These are phyloP conservation scores for Eueremaeus valkanovi DNA, from an alignment of 2,888 invertebrate species.

Conservation along the genomic window DNA sequence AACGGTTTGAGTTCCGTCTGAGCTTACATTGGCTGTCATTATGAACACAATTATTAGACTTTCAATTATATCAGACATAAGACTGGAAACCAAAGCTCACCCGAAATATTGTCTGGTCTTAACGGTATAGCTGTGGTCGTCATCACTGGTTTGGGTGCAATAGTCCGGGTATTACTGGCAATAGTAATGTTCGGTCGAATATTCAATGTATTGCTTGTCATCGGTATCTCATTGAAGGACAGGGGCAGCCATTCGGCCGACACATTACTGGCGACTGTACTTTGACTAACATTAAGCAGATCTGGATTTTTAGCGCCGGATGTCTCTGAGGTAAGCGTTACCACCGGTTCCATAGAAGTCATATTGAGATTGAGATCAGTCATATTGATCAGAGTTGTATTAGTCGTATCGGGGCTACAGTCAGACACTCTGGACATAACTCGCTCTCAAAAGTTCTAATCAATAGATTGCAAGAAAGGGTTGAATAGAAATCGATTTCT, in stretches of 20 bases:
- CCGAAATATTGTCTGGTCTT: background rate
- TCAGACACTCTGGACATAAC: background rate
- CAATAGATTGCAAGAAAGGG: too few species aligned
- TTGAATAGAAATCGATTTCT: too few species aligned
- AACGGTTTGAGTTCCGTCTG: constrained; percentile 1
- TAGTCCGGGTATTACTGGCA: constrained; percentile 7
- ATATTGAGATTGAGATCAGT: constrained; percentile 13
- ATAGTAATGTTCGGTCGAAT: constrained; percentile 11
- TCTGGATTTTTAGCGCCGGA: background rate
- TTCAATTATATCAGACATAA: too few species aligned
- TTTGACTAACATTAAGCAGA: background rate
- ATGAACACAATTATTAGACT: background rate
- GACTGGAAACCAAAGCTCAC: background rate
- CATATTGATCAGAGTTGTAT: constrained; percentile 20
- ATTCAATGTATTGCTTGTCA: background rate
- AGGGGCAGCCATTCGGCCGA: background rate
- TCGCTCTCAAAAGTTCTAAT: background rate
- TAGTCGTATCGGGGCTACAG: constrained; percentile 2
- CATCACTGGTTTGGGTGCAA: constrained; percentile 18
- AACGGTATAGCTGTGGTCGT: background rate
- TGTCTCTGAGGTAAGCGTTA: background rate
- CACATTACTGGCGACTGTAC: too few species aligned
- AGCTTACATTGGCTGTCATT: background rate
- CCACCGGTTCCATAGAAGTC: background rate
- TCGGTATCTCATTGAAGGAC: constrained; percentile 16